phyloP scores from a whole-genome alignment of 2,113 vertebrate species.

The Aegotheles bennettii region DNA sequence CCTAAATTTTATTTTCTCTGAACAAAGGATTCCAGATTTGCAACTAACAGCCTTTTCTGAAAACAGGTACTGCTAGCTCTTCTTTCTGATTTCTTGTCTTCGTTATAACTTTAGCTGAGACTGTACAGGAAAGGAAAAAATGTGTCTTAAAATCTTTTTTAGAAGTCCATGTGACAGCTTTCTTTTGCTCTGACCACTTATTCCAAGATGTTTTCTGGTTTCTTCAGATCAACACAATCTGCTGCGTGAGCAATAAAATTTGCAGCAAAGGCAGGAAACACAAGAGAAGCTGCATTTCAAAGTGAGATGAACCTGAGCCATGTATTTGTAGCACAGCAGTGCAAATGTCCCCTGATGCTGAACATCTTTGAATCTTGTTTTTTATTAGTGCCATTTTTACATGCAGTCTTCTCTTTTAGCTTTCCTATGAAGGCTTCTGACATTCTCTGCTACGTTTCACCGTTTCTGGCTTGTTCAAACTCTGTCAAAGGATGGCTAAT shows the following conservation, averaged over 20 bases:
- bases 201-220: not conserved
- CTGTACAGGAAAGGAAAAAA: not conserved
- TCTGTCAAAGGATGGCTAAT: fast-evolving
- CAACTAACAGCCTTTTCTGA: not conserved
- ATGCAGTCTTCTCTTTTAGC: not conserved
- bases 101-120: not conserved
- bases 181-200: not conserved
- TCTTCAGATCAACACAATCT: not conserved
- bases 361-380: not conserved
- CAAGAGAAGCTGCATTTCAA: not conserved
- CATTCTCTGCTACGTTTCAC: not conserved
- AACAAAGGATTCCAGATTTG: not conserved
- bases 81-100: not conserved
- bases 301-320: not conserved
- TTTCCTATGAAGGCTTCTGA: not conserved
- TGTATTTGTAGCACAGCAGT: not conserved
- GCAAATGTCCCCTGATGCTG: not conserved
- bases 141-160: not conserved
- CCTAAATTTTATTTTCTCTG: not conserved
- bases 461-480: not conserved
- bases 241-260: not conserved
- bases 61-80: not conserved
- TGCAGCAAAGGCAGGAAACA: not conserved
- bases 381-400: not conserved
- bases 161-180: not conserved